Percentiles rank a stretch among this genome's conserved stretches.
Evolutionary conservation across 2,113 vertebrate genomes (phyloP).

Genomic region (Pollachius pollachius): DNA sequence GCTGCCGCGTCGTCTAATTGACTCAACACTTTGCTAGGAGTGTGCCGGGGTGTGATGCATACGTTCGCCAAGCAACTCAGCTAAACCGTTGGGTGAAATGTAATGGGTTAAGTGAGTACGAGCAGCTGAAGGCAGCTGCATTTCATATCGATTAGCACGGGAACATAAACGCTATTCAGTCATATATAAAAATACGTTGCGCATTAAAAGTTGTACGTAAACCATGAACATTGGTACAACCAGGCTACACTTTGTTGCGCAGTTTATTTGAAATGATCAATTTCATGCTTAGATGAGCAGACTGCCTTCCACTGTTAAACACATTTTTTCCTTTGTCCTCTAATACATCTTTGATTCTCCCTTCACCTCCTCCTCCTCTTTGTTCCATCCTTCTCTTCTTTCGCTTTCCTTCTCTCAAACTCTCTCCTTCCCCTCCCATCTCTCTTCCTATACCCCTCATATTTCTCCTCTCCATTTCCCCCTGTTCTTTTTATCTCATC

Average conservation of each 20-base stretch:
- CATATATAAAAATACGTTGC: neutral
- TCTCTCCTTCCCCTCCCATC: neutral
- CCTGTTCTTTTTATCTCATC: conserved; percentile 6
- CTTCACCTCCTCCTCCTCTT: neutral
- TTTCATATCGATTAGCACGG: too few relatives aligned
- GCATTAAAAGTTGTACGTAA: conserved; percentile 15
- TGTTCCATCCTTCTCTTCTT: neutral
- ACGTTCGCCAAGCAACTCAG: too few relatives aligned
- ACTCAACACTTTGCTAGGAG: neutral
- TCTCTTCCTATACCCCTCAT: neutral
- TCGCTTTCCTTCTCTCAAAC: conserved; percentile 2
- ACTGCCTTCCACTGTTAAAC: conserved; percentile 60
- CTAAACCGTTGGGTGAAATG: too few relatives aligned
- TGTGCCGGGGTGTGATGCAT: too few relatives aligned
- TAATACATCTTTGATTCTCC: conserved; percentile 29
- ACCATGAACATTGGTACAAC: conserved; percentile 24
- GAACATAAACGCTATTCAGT: too few relatives aligned
- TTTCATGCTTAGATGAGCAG: conserved; percentile 62
- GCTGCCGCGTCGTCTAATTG: conserved; percentile 21
- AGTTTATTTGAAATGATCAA: conserved; percentile 9
- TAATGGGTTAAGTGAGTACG: too few relatives aligned
- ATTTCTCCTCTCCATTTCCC: conserved; percentile 8
- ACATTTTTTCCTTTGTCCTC: conserved; percentile 54
- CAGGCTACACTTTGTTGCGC: conserved; percentile 39
- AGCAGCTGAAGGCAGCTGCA: too few relatives aligned